Percentiles rank a stretch among this genome's conserved stretches.
phyloP scores from a whole-genome alignment of 1,140 invertebrate genomes.

The Zophobas atratus region DNA sequence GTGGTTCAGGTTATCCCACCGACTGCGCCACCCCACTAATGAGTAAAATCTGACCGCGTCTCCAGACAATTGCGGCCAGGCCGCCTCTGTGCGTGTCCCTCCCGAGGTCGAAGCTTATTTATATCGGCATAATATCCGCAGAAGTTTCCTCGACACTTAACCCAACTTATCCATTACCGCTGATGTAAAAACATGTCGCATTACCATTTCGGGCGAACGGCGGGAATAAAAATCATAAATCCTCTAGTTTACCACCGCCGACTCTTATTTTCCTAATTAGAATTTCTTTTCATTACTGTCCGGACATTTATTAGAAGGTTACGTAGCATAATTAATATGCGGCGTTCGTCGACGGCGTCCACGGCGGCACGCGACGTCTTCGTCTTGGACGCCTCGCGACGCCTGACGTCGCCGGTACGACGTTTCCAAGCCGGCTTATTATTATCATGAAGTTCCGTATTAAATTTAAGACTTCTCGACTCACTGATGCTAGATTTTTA shows the following conservation, averaged over 20 bases:
- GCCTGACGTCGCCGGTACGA: neutral
- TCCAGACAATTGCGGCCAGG: no score
- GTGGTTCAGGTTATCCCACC: no score
- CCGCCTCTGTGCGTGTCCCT: neutral
- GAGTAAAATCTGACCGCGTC: no score
- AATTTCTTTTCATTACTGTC: conserved; percentile 60
- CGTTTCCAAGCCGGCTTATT: neutral
- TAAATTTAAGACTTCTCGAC: conserved; percentile 17
- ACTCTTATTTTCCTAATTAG: conserved; percentile 59
- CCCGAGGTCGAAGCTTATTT: conserved; percentile 10
- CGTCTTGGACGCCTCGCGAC: conserved; percentile 16
- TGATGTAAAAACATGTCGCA: conserved; percentile 62
- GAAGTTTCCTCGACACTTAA: conserved; percentile 50
- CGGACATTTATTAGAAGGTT: conserved; percentile 58
- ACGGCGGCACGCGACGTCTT: conserved; percentile 13
- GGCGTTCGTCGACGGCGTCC: conserved; percentile 11
- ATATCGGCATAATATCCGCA: conserved; percentile 33
- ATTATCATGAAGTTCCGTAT: conserved; percentile 4
- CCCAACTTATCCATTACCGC: conserved; percentile 60
- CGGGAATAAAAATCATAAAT: conserved; percentile 60
- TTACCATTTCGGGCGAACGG: conserved; percentile 58
- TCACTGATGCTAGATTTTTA: conserved; percentile 1
- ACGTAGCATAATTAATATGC: conserved; percentile 55
- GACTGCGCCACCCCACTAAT: no score
- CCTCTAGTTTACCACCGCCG: conserved; percentile 48